Percentiles rank a stretch among this genome's conserved stretches.
These are phyloP conservation scores for Corbicula japonica DNA, from an alignment of 2,888 invertebrate genomes.

Conservation along the genomic window DNA sequence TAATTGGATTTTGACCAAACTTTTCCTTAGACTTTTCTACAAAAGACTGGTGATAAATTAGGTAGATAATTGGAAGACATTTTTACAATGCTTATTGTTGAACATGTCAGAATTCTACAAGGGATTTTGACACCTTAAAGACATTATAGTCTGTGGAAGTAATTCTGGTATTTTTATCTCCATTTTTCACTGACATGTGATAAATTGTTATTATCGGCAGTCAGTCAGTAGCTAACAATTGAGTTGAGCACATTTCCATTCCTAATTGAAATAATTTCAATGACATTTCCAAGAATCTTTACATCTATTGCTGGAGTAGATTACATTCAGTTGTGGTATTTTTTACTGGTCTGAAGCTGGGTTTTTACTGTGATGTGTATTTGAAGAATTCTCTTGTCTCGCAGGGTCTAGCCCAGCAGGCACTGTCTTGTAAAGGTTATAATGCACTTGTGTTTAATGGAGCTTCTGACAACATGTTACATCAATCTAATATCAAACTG, in stretches of 20 bases:
- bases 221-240: conserved; percentile 25
- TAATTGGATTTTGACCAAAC: neutral
- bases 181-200: conserved; percentile 50
- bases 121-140: neutral
- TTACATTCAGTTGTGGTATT: too few species aligned
- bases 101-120: conserved; percentile 13
- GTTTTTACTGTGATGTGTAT: too few species aligned
- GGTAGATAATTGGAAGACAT: conserved; percentile 18
- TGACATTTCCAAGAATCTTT: neutral
- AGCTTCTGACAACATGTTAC: too few species aligned
- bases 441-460: too few species aligned
- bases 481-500: too few species aligned
- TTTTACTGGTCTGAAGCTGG: too few species aligned
- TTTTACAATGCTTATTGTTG: conserved; percentile 15
- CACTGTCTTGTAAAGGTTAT: too few species aligned
- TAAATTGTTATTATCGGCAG: conserved; percentile 35
- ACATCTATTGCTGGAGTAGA: too few species aligned
- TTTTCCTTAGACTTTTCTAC: neutral
- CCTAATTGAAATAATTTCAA: conserved; percentile 8
- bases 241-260: neutral
- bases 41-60: conserved; percentile 16
- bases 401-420: too few species aligned
- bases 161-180: conserved; percentile 37
- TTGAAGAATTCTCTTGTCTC: too few species aligned
- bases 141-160: neutral